These are phyloP conservation scores for Lasioglossum leucozonium DNA, from an alignment of 2,888 invertebrate species.

Conservation along the genomic window DNA sequence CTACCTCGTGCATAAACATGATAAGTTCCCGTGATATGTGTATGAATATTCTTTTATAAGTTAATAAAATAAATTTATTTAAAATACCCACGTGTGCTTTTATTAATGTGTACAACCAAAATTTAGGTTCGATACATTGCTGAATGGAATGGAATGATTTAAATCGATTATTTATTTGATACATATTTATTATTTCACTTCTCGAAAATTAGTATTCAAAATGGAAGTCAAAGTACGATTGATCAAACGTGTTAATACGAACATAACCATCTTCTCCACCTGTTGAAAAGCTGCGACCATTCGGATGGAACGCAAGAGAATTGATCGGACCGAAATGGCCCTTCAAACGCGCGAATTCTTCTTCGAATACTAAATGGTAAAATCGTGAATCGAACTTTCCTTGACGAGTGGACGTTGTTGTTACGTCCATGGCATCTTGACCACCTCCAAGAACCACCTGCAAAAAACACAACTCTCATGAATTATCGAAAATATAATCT, in stretches of 20 bases:
- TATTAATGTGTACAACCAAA: not conserved
- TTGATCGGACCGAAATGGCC: slow-evolving; percentile 99
- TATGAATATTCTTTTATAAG: slow-evolving; percentile 28
- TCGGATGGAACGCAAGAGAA: slow-evolving; percentile 98
- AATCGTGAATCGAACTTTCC: slow-evolving; percentile 98
- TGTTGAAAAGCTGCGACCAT: slow-evolving; percentile 97
- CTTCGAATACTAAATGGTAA: slow-evolving; percentile 90
- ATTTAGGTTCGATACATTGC: not conserved
- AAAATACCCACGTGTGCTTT: not conserved
- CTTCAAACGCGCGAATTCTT: slow-evolving; percentile 94
- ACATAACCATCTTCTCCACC: slow-evolving; percentile 99
- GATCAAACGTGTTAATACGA: slow-evolving; percentile 97
- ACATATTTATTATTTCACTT: slow-evolving; percentile 38
- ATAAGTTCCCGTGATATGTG: slow-evolving; percentile 11
- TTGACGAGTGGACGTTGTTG: slow-evolving; percentile 95
- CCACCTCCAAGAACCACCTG: slow-evolving; percentile 98
- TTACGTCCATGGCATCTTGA: slow-evolving; percentile 99
- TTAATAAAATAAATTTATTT: slow-evolving; percentile 37
- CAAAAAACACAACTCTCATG: slow-evolving; percentile 46
- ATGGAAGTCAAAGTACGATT: slow-evolving; percentile 97
- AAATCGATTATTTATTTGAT: slow-evolving; percentile 24
- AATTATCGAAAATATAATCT: slow-evolving; percentile 1
- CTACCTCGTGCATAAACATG: slow-evolving; percentile 22
- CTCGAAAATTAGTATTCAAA: slow-evolving; percentile 90
- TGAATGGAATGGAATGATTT: slow-evolving; percentile 12